These are phyloP conservation scores for Cyprinus carpio DNA, from an alignment of 2,113 vertebrate species.

Conservation along the genomic window DNA sequence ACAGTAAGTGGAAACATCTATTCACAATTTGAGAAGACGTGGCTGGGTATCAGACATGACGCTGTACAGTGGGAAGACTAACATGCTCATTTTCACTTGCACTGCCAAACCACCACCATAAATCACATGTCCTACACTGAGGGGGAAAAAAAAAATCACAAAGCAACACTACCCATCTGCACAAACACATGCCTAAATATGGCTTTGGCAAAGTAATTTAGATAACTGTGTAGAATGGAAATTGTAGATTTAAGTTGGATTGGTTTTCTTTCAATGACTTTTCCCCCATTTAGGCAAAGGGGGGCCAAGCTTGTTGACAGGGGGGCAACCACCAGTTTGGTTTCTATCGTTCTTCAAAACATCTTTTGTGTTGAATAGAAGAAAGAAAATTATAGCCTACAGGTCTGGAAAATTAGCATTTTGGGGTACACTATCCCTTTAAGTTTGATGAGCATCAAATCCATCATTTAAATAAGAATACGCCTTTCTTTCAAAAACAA, in stretches of 20 bases:
- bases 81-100: conserved; percentile 16
- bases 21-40: neutral
- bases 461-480: neutral
- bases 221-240: neutral
- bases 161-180: neutral
- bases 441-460: too few relatives aligned
- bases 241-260: neutral
- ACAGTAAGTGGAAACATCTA: neutral
- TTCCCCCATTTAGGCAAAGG: too few relatives aligned
- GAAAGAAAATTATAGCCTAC: too few relatives aligned
- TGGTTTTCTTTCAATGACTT: neutral
- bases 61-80: neutral
- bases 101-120: conserved; percentile 21
- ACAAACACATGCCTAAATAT: conserved; percentile 4
- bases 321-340: too few relatives aligned
- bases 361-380: too few relatives aligned
- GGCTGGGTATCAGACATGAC: neutral
- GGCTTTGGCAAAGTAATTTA: neutral
- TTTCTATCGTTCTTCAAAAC: too few relatives aligned
- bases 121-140: neutral
- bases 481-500: neutral
- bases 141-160: too few relatives aligned
- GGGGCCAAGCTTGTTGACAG: too few relatives aligned
- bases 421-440: too few relatives aligned
- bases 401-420: too few relatives aligned